phyloP scores from a whole-genome alignment of 2,113 vertebrate genomes.

The Procavia capensis region DNA sequence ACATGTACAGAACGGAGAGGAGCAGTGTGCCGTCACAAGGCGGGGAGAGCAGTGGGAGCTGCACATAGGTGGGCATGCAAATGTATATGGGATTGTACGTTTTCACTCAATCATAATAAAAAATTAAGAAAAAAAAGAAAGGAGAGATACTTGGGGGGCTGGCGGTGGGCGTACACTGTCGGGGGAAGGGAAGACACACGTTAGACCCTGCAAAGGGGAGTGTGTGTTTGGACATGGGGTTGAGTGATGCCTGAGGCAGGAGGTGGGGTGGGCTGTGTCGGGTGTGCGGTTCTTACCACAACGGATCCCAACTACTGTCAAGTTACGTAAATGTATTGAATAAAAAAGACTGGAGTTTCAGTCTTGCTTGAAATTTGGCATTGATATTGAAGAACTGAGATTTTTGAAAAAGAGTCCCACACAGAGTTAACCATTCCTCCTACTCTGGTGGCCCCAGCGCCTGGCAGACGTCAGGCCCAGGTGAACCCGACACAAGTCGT shows the following conservation, averaged over 20 bases:
- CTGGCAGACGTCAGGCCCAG: neutral
- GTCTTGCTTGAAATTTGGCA: slow-evolving; percentile 43
- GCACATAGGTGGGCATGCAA: no score
- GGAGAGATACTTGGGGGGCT: neutral
- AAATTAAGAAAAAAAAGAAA: neutral
- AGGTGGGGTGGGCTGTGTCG: neutral
- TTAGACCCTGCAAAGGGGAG: neutral
- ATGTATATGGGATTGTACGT: no score
- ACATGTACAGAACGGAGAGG: no score
- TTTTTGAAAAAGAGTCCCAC: neutral
- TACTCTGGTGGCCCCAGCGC: rapidly evolving
- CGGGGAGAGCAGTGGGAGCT: no score
- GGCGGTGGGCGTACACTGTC: neutral
- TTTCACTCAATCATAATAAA: no score
- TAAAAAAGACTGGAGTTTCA: slow-evolving; percentile 47
- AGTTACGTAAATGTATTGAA: slow-evolving; percentile 22
- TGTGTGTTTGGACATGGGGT: rapidly evolving
- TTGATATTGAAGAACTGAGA: slow-evolving; percentile 22
- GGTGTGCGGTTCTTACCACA: neutral
- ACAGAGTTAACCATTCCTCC: neutral
- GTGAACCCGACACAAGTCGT: rapidly evolving
- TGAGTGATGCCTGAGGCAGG: neutral
- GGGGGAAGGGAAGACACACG: neutral
- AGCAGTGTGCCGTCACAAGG: no score
- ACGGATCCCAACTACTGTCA: neutral